Evolutionary conservation across 2,888 invertebrate genomes (phyloP).

Genomic region (Drosophila neotestacea): DNA sequence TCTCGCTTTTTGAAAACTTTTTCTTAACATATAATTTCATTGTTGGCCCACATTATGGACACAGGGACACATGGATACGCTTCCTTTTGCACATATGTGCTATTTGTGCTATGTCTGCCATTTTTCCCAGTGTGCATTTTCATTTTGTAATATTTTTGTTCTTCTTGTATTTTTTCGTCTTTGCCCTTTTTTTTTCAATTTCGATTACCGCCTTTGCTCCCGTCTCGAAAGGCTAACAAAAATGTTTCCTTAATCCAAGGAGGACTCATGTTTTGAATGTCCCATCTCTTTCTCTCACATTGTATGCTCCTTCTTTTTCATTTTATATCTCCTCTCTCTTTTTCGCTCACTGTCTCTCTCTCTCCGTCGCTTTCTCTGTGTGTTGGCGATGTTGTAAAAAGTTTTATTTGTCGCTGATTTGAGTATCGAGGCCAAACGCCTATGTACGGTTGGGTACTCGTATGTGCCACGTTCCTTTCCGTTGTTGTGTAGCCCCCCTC

Average conservation of each 20-base stretch:
- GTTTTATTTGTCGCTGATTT: conserved; percentile 75
- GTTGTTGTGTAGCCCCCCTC: conserved; percentile 4
- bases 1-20: neutral
- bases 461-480: conserved; percentile 34
- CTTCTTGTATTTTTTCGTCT: conserved; percentile 21
- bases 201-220: conserved; percentile 42
- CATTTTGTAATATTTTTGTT: conserved; percentile 35
- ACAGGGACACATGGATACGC: neutral
- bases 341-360: neutral
- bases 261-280: conserved; percentile 55
- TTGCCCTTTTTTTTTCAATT: conserved; percentile 37
- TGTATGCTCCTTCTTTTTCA: too few relatives aligned
- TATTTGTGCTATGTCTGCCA: conserved; percentile 6
- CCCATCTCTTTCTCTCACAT: conserved; percentile 1
- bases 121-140: conserved; percentile 30
- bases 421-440: conserved; percentile 69
- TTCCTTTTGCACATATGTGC: conserved; percentile 22
- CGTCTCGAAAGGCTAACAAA: conserved; percentile 39
- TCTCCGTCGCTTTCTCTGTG: conserved; percentile 25
- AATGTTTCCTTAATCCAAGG: conserved; percentile 63
- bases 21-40: conserved; percentile 33
- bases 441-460: conserved; percentile 40
- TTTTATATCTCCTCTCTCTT: too few relatives aligned
- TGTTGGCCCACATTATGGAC: conserved; percentile 38
- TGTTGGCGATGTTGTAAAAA: conserved; percentile 63